These are phyloP conservation scores for Hemitrygon akajei DNA, from an alignment of 2,797 vertebrate species.

Conservation along the genomic window DNA sequence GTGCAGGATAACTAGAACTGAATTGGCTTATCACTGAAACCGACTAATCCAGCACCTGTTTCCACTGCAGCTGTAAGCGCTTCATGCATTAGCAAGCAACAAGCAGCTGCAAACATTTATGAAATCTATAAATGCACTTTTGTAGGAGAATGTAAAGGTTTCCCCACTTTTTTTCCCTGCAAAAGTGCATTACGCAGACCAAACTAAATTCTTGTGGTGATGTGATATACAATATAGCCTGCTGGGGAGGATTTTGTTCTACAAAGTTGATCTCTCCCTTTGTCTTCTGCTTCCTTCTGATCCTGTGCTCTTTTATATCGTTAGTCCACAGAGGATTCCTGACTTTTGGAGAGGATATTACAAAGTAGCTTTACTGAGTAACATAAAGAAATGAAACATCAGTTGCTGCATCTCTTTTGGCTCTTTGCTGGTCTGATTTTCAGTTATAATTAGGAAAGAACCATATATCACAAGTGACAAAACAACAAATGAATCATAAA, in stretches of 20 bases:
- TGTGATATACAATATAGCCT: background rate
- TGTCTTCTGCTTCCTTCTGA: background rate
- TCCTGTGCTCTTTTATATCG: background rate
- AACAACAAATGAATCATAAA: background rate
- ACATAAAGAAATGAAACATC: background rate
- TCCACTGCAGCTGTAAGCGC: slow-evolving; percentile 24
- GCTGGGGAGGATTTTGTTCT: background rate
- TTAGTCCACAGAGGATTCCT: background rate
- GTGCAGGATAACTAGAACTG: background rate
- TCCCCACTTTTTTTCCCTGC: background rate
- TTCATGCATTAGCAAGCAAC: slow-evolving; percentile 3
- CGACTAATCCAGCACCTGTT: slow-evolving; percentile 34
- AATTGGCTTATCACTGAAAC: slow-evolving; percentile 17
- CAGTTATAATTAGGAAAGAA: background rate
- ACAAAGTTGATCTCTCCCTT: background rate
- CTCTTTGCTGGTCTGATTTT: background rate
- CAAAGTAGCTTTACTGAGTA: background rate
- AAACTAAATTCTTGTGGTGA: background rate
- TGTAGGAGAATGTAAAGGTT: slow-evolving; percentile 21
- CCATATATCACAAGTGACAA: background rate
- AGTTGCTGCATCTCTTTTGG: background rate
- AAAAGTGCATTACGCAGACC: background rate
- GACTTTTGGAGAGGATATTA: background rate
- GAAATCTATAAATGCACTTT: slow-evolving; percentile 36
- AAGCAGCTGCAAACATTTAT: slow-evolving; percentile 34